These are phyloP conservation scores for Melinopterus prodromus DNA, from an alignment of 2,888 invertebrate genomes.

Conservation along the genomic window DNA sequence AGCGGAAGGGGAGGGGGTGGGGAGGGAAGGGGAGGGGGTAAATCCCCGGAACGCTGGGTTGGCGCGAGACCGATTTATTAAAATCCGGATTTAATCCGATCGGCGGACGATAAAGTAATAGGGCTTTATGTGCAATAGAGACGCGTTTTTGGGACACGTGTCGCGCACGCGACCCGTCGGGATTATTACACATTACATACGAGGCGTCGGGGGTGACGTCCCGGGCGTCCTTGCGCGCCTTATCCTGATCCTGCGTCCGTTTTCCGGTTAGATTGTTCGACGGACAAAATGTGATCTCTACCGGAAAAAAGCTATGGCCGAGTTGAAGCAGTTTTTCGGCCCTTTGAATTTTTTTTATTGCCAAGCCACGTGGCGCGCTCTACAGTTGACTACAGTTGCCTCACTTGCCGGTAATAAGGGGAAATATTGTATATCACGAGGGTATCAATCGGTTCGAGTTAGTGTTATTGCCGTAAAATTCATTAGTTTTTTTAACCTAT, in stretches of 20 bases:
- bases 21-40: conserved; percentile 13
- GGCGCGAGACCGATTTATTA: conserved; percentile 36
- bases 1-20: conserved; percentile 15
- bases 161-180: conserved; percentile 40
- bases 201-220: conserved; percentile 32
- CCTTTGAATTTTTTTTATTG: not conserved
- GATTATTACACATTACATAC: conserved; percentile 47
- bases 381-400: not conserved
- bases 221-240: conserved; percentile 5
- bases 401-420: not conserved
- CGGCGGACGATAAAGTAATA: conserved; percentile 38
- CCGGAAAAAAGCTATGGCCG: not conserved
- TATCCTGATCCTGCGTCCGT: conserved; percentile 4
- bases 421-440: not conserved
- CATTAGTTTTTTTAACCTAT: no score
- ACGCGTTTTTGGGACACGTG: conserved; percentile 39
- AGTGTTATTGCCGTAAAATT: no score
- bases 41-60: conserved; percentile 20
- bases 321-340: not conserved
- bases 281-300: not conserved
- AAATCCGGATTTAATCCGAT: conserved; percentile 38
- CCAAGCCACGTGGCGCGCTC: not conserved
- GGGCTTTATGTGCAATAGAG: conserved; percentile 32
- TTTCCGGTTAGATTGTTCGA: not conserved
- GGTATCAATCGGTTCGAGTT: no score